phyloP scores from a whole-genome alignment of 1,140 invertebrate species.

The Panagrolaimus sp. region DNA sequence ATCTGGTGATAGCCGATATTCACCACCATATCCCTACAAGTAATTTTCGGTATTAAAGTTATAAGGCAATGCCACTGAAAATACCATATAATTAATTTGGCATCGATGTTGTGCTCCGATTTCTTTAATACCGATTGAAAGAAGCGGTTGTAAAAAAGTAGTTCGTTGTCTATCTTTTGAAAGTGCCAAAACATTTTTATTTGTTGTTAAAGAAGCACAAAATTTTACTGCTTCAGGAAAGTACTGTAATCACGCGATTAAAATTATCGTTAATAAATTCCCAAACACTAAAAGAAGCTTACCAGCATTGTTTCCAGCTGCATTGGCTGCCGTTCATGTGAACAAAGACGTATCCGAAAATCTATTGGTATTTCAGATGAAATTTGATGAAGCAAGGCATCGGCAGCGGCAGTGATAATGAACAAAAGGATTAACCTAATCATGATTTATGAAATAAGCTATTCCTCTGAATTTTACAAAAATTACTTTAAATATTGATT shows the following conservation, averaged over 20 bases:
- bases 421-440: too few species aligned
- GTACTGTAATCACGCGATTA: slow-evolving; percentile 30
- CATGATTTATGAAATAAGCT: too few species aligned
- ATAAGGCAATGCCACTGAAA: not conserved
- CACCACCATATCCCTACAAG: slow-evolving; percentile 44
- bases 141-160: slow-evolving; percentile 41
- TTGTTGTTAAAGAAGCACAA: slow-evolving; percentile 37
- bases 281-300: not conserved
- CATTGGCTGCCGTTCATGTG: slow-evolving; percentile 28
- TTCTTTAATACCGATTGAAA: slow-evolving; percentile 31
- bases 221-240: slow-evolving; percentile 41
- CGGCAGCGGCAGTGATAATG: not conserved
- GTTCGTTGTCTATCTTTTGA: slow-evolving; percentile 30
- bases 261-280: not conserved
- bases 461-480: too few species aligned
- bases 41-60: slow-evolving; percentile 8
- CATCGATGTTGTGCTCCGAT: slow-evolving; percentile 32
- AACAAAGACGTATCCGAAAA: slow-evolving; percentile 29
- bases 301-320: slow-evolving; percentile 28
- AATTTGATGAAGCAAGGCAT: slow-evolving; percentile 7
- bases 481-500: too few species aligned
- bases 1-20: slow-evolving; percentile 40
- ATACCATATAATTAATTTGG: slow-evolving; percentile 34
- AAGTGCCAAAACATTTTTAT: slow-evolving; percentile 29
- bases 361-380: slow-evolving; percentile 22